Evolutionary conservation across 2,797 vertebrate genomes (phyloP).

Genomic region (Squalus acanthias): DNA sequence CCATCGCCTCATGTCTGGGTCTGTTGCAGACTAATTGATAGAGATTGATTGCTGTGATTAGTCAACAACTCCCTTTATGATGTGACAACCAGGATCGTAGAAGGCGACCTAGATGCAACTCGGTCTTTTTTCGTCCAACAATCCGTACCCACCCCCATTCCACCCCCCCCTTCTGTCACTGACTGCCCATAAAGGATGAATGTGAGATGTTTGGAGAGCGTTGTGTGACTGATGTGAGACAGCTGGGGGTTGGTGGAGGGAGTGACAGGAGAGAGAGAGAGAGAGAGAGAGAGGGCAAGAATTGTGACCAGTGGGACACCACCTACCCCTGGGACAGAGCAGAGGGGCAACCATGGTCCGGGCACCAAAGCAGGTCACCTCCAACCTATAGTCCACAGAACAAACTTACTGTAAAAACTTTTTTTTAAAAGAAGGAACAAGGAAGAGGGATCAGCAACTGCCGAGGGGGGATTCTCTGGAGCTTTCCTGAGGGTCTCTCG

Average conservation of each 20-base stretch:
- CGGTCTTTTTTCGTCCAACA: not conserved
- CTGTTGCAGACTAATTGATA: no score
- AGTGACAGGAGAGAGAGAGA: not conserved
- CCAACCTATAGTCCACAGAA: not conserved
- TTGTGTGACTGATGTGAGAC: not conserved
- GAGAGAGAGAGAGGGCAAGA: not conserved
- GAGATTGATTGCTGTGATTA: no score
- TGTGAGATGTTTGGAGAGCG: not conserved
- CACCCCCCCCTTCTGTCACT: not conserved
- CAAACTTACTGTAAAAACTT: not conserved
- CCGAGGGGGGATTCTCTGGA: not conserved
- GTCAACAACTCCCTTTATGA: no score
- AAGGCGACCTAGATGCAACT: not conserved
- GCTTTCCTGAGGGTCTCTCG: not conserved
- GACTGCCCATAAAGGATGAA: not conserved
- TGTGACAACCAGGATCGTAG: no score
- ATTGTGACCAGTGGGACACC: not conserved
- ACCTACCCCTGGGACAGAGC: not conserved
- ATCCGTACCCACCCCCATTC: not conserved
- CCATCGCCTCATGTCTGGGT: no score
- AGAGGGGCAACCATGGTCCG: not conserved
- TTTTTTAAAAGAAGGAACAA: not conserved
- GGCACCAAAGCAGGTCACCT: not conserved
- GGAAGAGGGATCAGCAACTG: not conserved
- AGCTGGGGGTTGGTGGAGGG: not conserved